These are phyloP conservation scores for Leucoptera coffeella DNA, from an alignment of 2,888 invertebrate genomes.

Conservation along the genomic window DNA sequence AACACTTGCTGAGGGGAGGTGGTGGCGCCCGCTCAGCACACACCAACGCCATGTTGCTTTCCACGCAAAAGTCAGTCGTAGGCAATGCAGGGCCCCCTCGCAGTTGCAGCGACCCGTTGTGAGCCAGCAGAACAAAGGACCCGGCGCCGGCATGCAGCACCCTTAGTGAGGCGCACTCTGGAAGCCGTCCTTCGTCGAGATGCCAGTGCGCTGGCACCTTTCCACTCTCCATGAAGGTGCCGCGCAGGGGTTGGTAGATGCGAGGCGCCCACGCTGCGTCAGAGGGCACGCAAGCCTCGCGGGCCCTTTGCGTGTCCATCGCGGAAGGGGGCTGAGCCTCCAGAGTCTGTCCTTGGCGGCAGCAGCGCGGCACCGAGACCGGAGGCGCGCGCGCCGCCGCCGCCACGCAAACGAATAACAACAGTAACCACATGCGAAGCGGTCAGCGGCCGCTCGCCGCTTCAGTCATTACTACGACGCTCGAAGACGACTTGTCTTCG, in stretches of 20 bases:
- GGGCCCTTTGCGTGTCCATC: constrained; percentile 10
- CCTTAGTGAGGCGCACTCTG: constrained; percentile 18
- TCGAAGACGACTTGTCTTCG: too few relatives aligned
- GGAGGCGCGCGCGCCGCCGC: constrained; percentile 11
- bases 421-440: too few relatives aligned
- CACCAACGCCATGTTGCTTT: constrained; percentile 57
- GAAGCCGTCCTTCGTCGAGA: constrained; percentile 25
- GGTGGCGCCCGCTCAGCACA: constrained; percentile 36
- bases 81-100: constrained; percentile 40
- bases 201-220: constrained; percentile 44
- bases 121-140: constrained; percentile 52
- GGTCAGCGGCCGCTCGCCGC: too few relatives aligned
- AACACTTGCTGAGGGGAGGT: constrained; percentile 72
- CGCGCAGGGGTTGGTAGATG: constrained; percentile 47
- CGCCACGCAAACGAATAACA: too few relatives aligned
- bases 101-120: constrained; percentile 59
- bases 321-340: constrained; percentile 21
- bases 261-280: constrained; percentile 47
- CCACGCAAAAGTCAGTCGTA: constrained; percentile 62
- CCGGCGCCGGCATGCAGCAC: constrained; percentile 29
- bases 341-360: constrained; percentile 41
- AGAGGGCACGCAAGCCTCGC: constrained; percentile 12
- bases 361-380: constrained; percentile 45
- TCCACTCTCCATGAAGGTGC: constrained; percentile 24
- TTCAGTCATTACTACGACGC: too few relatives aligned